Base-by-base conservation (phyloP, 2,888 invertebrate species). In the Sminthurides aquaticus region DNA sequence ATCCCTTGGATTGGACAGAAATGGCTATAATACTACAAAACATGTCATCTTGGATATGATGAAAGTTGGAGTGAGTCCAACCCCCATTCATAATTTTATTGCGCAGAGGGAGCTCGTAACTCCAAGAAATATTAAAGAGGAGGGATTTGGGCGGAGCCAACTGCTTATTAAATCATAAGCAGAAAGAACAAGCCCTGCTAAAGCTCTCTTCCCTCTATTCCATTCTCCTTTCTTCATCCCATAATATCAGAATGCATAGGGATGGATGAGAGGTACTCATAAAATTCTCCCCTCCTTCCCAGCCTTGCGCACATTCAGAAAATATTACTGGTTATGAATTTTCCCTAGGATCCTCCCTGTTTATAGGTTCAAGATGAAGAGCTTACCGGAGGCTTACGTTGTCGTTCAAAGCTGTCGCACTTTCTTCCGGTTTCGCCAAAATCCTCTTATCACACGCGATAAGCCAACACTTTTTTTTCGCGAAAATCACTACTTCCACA, bases 21-120 rank as follows among this genome's bases (percentile, higher is more conserved):
- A n/a, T n/a, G n/a, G n/a, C n/a, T n/a, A n/a, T n/a, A n/a, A n/a
- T n/a, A n/a, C n/a, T n/a, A n/a, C n/a, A n/a, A n/a, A n/a, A n/a
- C n/a, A n/a, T n/a, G n/a, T n/a, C n/a, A n/a, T n/a, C n/a, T n/a
- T n/a, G n/a, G n/a, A n/a, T n/a, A n/a, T n/a, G n/a, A n/a, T n/a
- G n/a, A n/a, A n/a, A n/a, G n/a, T n/a, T n/a, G n/a, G n/a, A n/a
- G n/a, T n/a, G 25, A 22, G 2, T 3, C 25, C 55, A 18, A 18
- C 55, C 55, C 18, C 55, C 22, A 55, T 55, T 55, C 55, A 55
- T 55, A 55, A 55, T 55, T 55, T 25, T 55, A 55, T 55, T 55
- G 55, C 55, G 55, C 55, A 25, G 26, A 22, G 24, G 26, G 18
- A 22, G 26, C 18, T 24, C 20, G 20, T 18, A 18, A 55, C 18